phyloP scores from a whole-genome alignment of 2,113 vertebrate genomes.

The Balaeniceps rex region DNA sequence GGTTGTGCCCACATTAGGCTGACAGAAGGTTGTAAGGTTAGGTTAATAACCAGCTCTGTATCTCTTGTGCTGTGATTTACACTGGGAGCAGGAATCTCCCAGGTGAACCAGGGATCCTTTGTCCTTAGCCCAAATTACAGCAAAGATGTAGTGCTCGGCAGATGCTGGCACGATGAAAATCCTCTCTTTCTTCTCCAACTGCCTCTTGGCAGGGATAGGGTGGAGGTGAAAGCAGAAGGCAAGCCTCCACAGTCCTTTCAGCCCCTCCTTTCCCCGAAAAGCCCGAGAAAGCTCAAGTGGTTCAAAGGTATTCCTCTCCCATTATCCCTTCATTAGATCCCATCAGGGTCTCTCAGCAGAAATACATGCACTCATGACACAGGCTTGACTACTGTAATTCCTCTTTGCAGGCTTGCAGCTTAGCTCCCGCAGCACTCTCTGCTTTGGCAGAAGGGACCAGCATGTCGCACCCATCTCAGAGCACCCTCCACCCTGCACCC shows the following conservation, averaged over 20 bases:
- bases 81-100: background rate
- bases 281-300: background rate
- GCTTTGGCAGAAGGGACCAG: background rate
- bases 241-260: background rate
- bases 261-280: background rate
- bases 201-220: background rate
- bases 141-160: background rate
- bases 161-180: background rate
- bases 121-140: background rate
- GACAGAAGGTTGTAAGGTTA: background rate
- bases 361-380: background rate
- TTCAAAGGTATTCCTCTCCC: background rate
- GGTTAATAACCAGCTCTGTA: background rate
- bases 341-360: background rate
- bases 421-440: background rate
- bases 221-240: background rate
- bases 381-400: background rate
- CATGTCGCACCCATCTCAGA: accelerated
- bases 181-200: background rate
- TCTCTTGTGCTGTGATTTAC: background rate
- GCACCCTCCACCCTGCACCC: background rate
- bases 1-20: background rate
- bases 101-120: background rate
- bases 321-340: background rate
- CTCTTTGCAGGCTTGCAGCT: background rate